Percentiles rank a stretch among this genome's conserved stretches.
These are phyloP conservation scores for Nephrotoma appendiculata DNA, from an alignment of 2,888 invertebrate species.

Conservation along the genomic window DNA sequence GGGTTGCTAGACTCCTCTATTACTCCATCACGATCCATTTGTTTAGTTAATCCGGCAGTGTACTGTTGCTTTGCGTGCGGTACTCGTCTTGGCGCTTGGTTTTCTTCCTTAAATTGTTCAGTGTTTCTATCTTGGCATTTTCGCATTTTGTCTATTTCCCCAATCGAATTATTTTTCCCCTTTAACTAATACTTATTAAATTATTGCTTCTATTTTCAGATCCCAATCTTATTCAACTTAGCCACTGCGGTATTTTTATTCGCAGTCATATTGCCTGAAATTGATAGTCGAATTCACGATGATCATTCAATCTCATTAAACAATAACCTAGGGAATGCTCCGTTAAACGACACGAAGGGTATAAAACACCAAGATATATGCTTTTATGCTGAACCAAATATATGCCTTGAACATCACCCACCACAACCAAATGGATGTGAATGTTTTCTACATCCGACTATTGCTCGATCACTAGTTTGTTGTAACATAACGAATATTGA, in stretches of 20 bases:
- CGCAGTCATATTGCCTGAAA: not conserved
- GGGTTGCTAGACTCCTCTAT: too few relatives aligned
- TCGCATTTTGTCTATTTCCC: too few relatives aligned
- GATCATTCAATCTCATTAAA: not conserved
- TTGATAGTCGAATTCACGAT: not conserved
- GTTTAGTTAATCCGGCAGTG: too few relatives aligned
- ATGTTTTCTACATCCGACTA: slow-evolving; percentile 24
- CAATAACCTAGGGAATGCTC: not conserved
- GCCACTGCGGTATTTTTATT: not conserved
- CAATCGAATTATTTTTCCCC: too few relatives aligned
- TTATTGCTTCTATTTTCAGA: not conserved
- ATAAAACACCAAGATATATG: not conserved
- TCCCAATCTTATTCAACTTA: not conserved
- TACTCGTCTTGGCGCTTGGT: too few relatives aligned
- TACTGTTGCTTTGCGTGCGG: too few relatives aligned
- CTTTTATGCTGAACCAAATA: not conserved
- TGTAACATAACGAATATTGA: slow-evolving; percentile 28
- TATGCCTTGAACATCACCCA: not conserved
- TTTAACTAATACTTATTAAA: too few relatives aligned
- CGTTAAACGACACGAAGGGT: not conserved
- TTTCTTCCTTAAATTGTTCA: too few relatives aligned
- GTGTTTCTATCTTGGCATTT: too few relatives aligned
- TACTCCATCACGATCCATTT: too few relatives aligned
- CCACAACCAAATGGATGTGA: slow-evolving; percentile 17
- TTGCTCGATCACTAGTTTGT: slow-evolving; percentile 26